Evolutionary conservation across 30 jellyfish, hydroid and myxozoan species (phyloP).

Genomic region (Turritopsis dohrnii): DNA sequence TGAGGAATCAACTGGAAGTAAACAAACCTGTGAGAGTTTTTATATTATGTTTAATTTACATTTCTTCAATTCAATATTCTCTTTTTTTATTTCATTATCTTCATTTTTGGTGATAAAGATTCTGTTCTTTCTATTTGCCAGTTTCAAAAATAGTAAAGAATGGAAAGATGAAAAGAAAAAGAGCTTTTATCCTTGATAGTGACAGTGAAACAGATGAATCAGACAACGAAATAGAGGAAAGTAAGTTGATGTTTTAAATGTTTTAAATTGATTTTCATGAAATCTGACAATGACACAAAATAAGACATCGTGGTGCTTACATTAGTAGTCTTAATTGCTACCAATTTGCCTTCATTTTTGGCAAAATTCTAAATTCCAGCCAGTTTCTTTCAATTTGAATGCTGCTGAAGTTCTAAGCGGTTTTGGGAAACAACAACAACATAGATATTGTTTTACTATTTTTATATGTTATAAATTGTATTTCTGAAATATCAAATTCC

Average conservation of each 20-base stretch:
- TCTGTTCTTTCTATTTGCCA: neutral
- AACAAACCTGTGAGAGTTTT: neutral
- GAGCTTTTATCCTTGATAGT: neutral
- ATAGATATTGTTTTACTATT: neutral
- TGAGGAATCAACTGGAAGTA: neutral
- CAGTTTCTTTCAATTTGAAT: neutral
- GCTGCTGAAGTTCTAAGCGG: neutral
- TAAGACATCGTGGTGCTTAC: neutral
- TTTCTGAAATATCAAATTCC: neutral
- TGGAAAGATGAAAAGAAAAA: neutral
- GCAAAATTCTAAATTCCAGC: neutral
- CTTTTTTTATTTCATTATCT: neutral
- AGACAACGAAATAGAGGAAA: neutral
- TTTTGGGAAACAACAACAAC: neutral
- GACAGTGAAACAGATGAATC: neutral
- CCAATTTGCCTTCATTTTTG: neutral
- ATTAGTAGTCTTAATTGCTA: neutral
- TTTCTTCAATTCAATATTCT: neutral
- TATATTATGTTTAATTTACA: neutral
- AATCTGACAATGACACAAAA: neutral
- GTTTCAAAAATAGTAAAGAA: neutral
- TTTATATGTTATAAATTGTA: neutral
- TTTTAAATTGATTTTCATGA: neutral
- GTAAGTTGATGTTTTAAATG: neutral
- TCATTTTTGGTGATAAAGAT: neutral